Percentiles rank a stretch among this genome's conserved stretches.
These are phyloP conservation scores for Acanthosoma haemorrhoidale DNA, from an alignment of 2,888 invertebrate genomes.

Conservation along the genomic window DNA sequence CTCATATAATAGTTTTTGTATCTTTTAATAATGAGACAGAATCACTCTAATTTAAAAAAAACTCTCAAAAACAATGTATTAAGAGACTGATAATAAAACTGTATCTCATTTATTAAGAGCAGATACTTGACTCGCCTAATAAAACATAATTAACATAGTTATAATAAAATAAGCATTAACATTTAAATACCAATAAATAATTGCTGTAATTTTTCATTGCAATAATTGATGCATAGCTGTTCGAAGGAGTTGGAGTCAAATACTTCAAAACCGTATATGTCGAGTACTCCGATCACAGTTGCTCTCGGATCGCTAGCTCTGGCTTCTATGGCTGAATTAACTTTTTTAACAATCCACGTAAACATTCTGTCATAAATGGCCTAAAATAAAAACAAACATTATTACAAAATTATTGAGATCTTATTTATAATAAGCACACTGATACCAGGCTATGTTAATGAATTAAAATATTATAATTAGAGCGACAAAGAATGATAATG, in stretches of 20 bases:
- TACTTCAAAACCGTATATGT: conserved; percentile 98
- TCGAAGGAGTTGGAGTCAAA: conserved; percentile 96
- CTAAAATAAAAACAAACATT: conserved; percentile 45
- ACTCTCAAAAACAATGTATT: neutral
- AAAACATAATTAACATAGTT: neutral
- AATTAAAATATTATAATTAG: too few relatives aligned
- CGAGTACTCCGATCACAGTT: conserved; percentile 88
- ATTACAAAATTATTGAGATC: too few relatives aligned
- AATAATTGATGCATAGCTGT: conserved; percentile 98
- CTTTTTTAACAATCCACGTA: conserved; percentile 85
- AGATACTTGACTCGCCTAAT: neutral
- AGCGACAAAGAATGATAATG: too few relatives aligned
- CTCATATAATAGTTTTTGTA: too few relatives aligned
- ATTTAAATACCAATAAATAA: conserved; percentile 81
- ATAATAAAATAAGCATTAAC: neutral
- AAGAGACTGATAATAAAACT: too few relatives aligned
- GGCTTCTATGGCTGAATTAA: conserved; percentile 80
- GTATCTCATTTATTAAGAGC: neutral
- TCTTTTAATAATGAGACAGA: too few relatives aligned
- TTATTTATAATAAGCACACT: neutral
- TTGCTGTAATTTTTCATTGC: conserved; percentile 97
- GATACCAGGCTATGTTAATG: neutral
- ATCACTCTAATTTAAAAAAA: neutral
- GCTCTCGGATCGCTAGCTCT: conserved; percentile 49
- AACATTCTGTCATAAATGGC: conserved; percentile 93